phyloP scores from a whole-genome alignment of 2,797 vertebrate species.

The Cheirogaleus major region DNA sequence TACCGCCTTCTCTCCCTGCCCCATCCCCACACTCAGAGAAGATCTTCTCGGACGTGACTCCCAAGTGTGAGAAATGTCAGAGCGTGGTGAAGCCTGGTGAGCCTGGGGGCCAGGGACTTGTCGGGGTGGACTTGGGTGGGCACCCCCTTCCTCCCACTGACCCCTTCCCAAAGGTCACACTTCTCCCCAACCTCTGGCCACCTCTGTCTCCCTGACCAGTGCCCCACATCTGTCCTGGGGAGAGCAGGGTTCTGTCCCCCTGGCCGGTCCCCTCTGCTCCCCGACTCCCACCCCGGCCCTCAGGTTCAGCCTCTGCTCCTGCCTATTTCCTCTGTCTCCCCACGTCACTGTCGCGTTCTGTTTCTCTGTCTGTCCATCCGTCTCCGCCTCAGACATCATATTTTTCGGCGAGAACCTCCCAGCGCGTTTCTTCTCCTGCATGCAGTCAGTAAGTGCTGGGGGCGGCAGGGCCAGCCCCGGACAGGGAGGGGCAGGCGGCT shows the following conservation, averaged over 20 bases:
- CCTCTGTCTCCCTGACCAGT: neutral
- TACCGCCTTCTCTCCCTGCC: neutral
- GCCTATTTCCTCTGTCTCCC: neutral
- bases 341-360: neutral
- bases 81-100: slow-evolving; percentile 94
- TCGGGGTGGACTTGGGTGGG: neutral
- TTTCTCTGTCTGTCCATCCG: neutral
- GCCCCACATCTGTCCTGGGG: neutral
- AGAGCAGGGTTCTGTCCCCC: neutral
- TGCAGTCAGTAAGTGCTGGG: slow-evolving; percentile 89
- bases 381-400: slow-evolving; percentile 89
- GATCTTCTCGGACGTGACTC: slow-evolving; percentile 91
- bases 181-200: neutral
- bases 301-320: neutral
- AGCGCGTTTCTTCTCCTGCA: slow-evolving; percentile 91
- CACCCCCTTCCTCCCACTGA: rapidly evolving
- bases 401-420: slow-evolving; percentile 96
- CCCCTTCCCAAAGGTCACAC: neutral
- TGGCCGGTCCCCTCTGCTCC: too few relatives aligned
- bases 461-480: neutral
- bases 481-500: neutral
- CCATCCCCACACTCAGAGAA: slow-evolving; percentile 84
- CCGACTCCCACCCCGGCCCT: neutral
- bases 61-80: slow-evolving; percentile 92
- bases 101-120: neutral